Base-by-base conservation (phyloP, 2,888 invertebrate genomes). In the Pristionchus japonicus region DNA sequence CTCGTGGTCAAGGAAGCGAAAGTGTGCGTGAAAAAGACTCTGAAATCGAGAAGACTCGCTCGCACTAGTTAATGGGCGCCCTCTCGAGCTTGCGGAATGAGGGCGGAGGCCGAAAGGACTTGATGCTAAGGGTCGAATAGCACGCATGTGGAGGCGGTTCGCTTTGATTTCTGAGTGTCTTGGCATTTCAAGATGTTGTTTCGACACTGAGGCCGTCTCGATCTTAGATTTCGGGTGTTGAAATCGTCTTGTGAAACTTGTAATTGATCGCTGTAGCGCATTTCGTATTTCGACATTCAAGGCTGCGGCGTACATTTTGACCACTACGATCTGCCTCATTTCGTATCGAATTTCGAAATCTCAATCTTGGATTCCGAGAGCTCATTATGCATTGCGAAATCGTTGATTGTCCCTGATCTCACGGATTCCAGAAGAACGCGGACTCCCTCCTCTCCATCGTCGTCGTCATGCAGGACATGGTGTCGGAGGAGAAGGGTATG, bases 391-490 rank as follows among this genome's bases (percentile, higher is more conserved):
- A 4, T 52, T 52, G 52, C 3, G 52, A 52, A 52, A 52, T 13
- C 13, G 49, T 49, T 52, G 17, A 49, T 49, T 49, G 49, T 20
- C 13, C 47, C 52, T 1, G 23, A 52, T 3, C 23, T 52, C 0
- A 1, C 17, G 23, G 15, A 67, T 67, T 34, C 88, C 89, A 94
- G 94, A 93, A 93, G 87, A 92, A 94, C 89, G 94, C 93, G 13
- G 94, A 94, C 86, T 91, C 92, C 70, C 89, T 94, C 7, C 94
- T 93, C 86, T 91, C 92, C 20, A 93, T 89, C 87, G 92, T 93
- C 47, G 77, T 91, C 20, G 92, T 93, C 4, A 93, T 94, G 93
- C 92, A 93, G 85, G 94, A 94, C 77, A 88, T 92, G 77, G 84
- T 93, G 6, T 87, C 90, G n/a, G 93, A 93, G 64, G 88, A 89